Percentiles rank a stretch among this genome's conserved stretches.
Conservation (phyloP, 2,888 invertebrate species). For the Allygus modestus region DNA sequence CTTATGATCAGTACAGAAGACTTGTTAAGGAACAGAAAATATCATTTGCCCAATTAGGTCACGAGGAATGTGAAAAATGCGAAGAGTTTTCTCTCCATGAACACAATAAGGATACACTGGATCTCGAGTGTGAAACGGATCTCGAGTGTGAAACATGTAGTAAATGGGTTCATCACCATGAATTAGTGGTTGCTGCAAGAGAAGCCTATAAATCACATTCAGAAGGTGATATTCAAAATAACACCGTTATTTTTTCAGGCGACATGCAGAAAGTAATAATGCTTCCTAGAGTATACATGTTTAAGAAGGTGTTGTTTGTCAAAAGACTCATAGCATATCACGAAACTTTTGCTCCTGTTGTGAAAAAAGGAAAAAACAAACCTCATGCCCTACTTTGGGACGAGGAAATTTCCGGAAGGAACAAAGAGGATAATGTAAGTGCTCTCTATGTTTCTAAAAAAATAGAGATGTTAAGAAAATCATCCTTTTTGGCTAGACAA, state of each 20-base stretch:
- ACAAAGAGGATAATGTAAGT: slow-evolving; percentile 56
- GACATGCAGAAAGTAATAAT: slow-evolving; percentile 68
- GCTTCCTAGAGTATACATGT: slow-evolving; percentile 70
- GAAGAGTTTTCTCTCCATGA: slow-evolving; percentile 32
- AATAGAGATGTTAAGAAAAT: slow-evolving; percentile 14
- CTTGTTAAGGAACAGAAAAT: slow-evolving; percentile 59
- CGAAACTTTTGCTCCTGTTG: slow-evolving; percentile 69
- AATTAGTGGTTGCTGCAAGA: too few relatives aligned
- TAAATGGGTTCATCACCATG: too few relatives aligned
- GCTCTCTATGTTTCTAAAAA: slow-evolving; percentile 58
- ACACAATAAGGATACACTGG: slow-evolving; percentile 46
- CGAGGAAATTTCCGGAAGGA: slow-evolving; percentile 57
- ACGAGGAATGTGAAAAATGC: slow-evolving; percentile 10
- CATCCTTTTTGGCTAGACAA: slow-evolving; percentile 53
- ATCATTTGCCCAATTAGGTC: slow-evolving; percentile 58
- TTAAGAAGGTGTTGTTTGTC: slow-evolving; percentile 68
- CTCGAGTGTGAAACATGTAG: background rate
- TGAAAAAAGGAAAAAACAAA: slow-evolving; percentile 63
- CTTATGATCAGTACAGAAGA: slow-evolving; percentile 61
- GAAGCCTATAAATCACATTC: too few relatives aligned
- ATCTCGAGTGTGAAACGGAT: too few relatives aligned
- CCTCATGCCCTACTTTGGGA: slow-evolving; percentile 61
- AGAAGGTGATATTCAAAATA: too few relatives aligned
- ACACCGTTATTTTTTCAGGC: too few relatives aligned
- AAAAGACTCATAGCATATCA: slow-evolving; percentile 68